These are phyloP conservation scores for Poecile montanus DNA, from an alignment of 2,797 vertebrate species.

Conservation along the genomic window DNA sequence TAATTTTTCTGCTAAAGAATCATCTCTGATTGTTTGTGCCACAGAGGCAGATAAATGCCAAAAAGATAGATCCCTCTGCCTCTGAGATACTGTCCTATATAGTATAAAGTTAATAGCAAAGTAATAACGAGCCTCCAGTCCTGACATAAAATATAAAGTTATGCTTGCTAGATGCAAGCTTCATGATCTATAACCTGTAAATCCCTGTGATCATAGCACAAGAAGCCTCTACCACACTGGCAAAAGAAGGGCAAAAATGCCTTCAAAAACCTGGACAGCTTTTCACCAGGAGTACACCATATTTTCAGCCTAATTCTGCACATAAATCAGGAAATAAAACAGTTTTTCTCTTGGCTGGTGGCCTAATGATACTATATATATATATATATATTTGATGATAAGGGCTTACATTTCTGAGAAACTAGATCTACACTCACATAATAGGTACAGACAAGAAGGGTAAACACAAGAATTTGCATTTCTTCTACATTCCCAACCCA, in stretches of 20 bases:
- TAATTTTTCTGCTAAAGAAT: slow-evolving; percentile 78
- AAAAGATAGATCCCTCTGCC: slow-evolving; percentile 77
- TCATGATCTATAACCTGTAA: slow-evolving; percentile 71
- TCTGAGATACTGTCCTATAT: slow-evolving; percentile 77
- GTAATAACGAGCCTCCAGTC: slow-evolving; percentile 77
- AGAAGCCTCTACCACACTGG: neutral
- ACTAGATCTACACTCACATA: neutral
- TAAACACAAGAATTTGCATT: neutral
- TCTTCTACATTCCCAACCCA: neutral
- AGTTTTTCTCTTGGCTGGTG: neutral
- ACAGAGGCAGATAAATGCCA: slow-evolving; percentile 79
- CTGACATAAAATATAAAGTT: slow-evolving; percentile 82
- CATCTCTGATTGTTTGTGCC: slow-evolving; percentile 77
- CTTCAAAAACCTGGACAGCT: neutral
- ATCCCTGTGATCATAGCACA: slow-evolving; percentile 36
- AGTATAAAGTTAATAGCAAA: slow-evolving; percentile 80
- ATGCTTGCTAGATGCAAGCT: slow-evolving; percentile 69
- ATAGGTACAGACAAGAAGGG: neutral
- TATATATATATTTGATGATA: neutral
- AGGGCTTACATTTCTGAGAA: neutral
- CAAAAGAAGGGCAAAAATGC: slow-evolving; percentile 29
- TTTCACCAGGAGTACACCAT: neutral
- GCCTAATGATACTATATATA: neutral
- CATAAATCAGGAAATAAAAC: neutral
- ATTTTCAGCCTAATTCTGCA: neutral